These are phyloP conservation scores for Phocides pigmalion DNA, from an alignment of 1,140 invertebrate genomes.

Conservation along the genomic window DNA sequence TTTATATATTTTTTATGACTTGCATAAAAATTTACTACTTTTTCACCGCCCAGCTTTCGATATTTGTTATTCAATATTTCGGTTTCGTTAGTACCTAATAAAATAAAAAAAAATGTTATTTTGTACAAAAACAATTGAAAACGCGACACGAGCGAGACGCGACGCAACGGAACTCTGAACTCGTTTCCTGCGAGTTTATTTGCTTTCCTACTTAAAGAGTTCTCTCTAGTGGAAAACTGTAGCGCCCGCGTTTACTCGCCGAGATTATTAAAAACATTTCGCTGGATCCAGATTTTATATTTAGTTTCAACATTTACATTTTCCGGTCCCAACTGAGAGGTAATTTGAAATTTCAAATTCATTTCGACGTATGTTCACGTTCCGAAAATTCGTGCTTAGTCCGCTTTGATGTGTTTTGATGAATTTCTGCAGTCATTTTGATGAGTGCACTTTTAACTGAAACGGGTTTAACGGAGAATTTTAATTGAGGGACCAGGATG, in stretches of 20 bases:
- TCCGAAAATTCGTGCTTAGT: background rate
- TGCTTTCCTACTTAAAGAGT: constrained; percentile 48
- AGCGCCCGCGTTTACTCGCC: constrained; percentile 40
- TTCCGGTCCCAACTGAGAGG: constrained; percentile 19
- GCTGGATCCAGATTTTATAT: constrained; percentile 44
- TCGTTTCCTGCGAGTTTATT: constrained; percentile 46
- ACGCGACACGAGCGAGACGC: background rate
- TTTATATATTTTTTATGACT: too few species aligned
- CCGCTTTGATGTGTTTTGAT: background rate
- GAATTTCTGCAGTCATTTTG: constrained; percentile 12
- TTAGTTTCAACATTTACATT: constrained; percentile 35
- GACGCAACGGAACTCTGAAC: constrained; percentile 37
- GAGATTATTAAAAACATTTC: constrained; percentile 56
- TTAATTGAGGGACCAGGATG: background rate
- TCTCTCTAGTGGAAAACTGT: constrained; percentile 50
- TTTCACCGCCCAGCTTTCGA: too few species aligned
- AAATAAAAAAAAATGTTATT: background rate
- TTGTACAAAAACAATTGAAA: background rate
- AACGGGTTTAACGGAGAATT: background rate
- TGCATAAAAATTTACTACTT: too few species aligned
- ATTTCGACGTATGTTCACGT: background rate
- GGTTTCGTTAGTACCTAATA: background rate
- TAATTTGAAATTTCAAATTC: constrained; percentile 26
- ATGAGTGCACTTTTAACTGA: background rate
- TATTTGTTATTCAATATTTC: too few species aligned